Base-by-base conservation (phyloP, 2,888 invertebrate species). In the Hydrotaea diabolus region DNA sequence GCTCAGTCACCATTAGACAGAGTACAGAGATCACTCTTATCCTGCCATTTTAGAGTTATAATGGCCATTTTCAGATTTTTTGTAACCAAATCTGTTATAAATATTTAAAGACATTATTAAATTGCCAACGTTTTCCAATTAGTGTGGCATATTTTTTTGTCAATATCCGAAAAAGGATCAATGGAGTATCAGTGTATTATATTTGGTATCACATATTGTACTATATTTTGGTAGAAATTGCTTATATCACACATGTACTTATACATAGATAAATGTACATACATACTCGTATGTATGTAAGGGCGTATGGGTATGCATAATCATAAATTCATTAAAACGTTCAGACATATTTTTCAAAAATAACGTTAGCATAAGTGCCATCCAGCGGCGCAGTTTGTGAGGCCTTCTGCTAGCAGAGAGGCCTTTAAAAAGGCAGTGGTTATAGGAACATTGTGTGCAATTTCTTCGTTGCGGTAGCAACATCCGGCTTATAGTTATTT, bases 321-420 rank as follows among this genome's bases (percentile, higher is more conserved):
- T 66, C 66, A 66, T 66, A 66, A 66, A 66, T 66, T 66, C 66
- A 66, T 66, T 66, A 66, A 66, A 66, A 66, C 17, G 39, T 66
- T 66, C 66, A 66, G 39, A 43, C 13, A 66, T 36, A 66, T 26
- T 66, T 21, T 66, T 39, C 31, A 62, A 31, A 62, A 2, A 5
- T 3, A 36, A n/a, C 19, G 26, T 59, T 26, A 26, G 59, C 59
- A 59, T 26, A 26, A 23, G 59, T 11, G 26, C 15, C 13, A 31
- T 4, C 2, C 31, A 31, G 31, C 7, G 31, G 31, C 31, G 31
- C 31, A 31, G 31, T 31, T 31, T 2, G 7, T 2, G 2, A 31
- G 31, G 31, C 31, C 31, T 31, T 31, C 31, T n/a, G n/a, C n/a
- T n/a, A n/a, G n/a, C n/a, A 31, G 2, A 31, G 31, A 31, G 31